Evolutionary conservation across 2,113 vertebrate genomes (phyloP), one percentile per base, ranked within the genome.

Genomic region (Elachura formosa): DNA sequence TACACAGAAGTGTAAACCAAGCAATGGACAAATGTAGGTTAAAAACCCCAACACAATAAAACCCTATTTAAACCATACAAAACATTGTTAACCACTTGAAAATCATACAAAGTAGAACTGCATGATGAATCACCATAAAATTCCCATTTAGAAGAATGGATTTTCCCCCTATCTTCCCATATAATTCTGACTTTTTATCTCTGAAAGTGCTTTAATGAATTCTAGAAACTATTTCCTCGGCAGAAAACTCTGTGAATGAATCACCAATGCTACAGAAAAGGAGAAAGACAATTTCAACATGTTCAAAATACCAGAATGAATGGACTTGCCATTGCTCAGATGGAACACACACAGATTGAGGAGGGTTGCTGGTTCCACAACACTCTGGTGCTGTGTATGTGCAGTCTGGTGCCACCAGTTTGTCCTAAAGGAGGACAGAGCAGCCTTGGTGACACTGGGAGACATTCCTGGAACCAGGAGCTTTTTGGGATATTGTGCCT

Each of bases 1-100:
- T 96, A 90, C 72, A 94, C 93, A 87, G 92, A 96, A 75, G 89
- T 91, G 17, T 93, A 89, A 96, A 95, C 64, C 89, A 84, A 97
- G 88, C 63, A 92, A 89, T 74, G 81, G 85, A 82, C 46, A 83
- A 80, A 96, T 48, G 77, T 12, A 88, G 38, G 87, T 92, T 92
- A 96, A 97, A 91, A 80, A 63, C 11, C 20, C 20, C 3, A 80
- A 63, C 3, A 85, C 48, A 95, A 94, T 76, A 91, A 95, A 94
- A 28, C 21, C 14, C 31, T 34, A 41, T 52, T 77, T 54, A 68
- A 96, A 74, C 36, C 41, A 48, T 19, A 66, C 4, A 48, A 59
- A 49, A 84, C 73, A 85, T 74, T 81, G 67, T 25, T 78, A 94
- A 73, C 49, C 34, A 78, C 71, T 95, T 97, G 87, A 96, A 96